These are phyloP conservation scores for Trachymyrmex cornetzi DNA, from an alignment of 1,140 invertebrate species.

Conservation along the genomic window DNA sequence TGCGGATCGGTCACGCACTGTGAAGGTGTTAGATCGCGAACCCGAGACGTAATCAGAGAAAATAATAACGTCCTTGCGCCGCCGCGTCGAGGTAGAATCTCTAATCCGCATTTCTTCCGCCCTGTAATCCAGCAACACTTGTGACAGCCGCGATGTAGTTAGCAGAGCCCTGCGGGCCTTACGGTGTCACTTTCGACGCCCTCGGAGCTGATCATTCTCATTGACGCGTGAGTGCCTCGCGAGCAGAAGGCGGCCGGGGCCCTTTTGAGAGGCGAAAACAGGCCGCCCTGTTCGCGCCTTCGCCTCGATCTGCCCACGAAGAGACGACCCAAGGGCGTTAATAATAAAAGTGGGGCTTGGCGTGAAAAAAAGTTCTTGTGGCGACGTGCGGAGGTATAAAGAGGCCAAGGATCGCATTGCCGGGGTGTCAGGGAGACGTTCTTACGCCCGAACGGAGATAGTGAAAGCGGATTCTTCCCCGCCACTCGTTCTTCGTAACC, in stretches of 20 bases:
- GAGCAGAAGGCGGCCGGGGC: slow-evolving; percentile 36
- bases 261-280: slow-evolving; percentile 59
- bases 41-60: slow-evolving; percentile 13
- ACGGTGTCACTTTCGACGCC: slow-evolving; percentile 58
- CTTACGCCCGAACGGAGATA: slow-evolving; percentile 52
- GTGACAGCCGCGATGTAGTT: slow-evolving; percentile 53
- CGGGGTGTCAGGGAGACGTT: slow-evolving; percentile 41
- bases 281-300: slow-evolving; percentile 61
- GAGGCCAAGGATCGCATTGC: slow-evolving; percentile 61
- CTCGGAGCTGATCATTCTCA: slow-evolving; percentile 54
- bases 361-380: slow-evolving; percentile 57
- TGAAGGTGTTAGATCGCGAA: slow-evolving; percentile 7
- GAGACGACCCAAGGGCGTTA: slow-evolving; percentile 53
- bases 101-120: slow-evolving; percentile 52
- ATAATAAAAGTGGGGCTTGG: slow-evolving; percentile 55
- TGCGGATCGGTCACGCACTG: slow-evolving; percentile 1
- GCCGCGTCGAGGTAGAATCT: slow-evolving; percentile 14
- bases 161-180: slow-evolving; percentile 25
- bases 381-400: slow-evolving; percentile 39
- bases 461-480: slow-evolving; percentile 58
- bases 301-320: slow-evolving; percentile 54
- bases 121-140: slow-evolving; percentile 45
- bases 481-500: slow-evolving; percentile 34
- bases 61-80: slow-evolving; percentile 37
- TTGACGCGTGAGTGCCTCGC: slow-evolving; percentile 59